Evolutionary conservation across 2,888 invertebrate species (phyloP), one percentile per base, ranked within the genome.

Genomic region (Nomada fabriciana): DNA sequence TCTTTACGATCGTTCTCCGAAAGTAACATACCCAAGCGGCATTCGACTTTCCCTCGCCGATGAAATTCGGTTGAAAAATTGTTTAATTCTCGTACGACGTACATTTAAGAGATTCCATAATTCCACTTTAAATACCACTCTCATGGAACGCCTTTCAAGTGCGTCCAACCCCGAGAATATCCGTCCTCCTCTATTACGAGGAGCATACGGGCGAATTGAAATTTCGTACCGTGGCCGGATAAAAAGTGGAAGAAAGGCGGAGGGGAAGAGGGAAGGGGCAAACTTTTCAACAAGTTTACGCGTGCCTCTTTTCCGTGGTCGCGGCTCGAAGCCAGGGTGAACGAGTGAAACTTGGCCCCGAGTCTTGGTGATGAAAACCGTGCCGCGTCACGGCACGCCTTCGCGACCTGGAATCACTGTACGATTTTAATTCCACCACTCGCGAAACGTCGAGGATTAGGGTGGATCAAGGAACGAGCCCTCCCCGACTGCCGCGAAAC

Each of bases 351-450:
- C 69, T 72, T 50, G 50, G 57, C 18, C 18, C 13, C 36, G 29
- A n/a, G 69, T 73, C 59, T 15, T 25, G 60, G 64, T 29, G 76
- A 80, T 80, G 82, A 69, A 80, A 80, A 72, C 36, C 80, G 57
- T 57, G 72, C 11, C 68, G 75, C 61, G 42, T 55, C 68, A 11
- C 29, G 70, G 79, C 59, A 65, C 73, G 74, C 64, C 47, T 68
- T 53, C 69, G 65, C n/a, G 59, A 74, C 57, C 57, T 63, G 61
- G 68, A 84, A 82, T 82, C 73, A 65, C 68, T 29, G 80, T 63
- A 65, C 86, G 75, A 89, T 88, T 89, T 90, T 88, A 88, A 90
- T 89, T 90, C 84, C 83, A 53, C 60, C 77, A 69, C 52, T 65
- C 69, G 43, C 59, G 78, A 53, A 83, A 80, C 73, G 74, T 15